Evolutionary conservation across 2,888 invertebrate species (phyloP).

Genomic region (Exephanes ischioxanthus): DNA sequence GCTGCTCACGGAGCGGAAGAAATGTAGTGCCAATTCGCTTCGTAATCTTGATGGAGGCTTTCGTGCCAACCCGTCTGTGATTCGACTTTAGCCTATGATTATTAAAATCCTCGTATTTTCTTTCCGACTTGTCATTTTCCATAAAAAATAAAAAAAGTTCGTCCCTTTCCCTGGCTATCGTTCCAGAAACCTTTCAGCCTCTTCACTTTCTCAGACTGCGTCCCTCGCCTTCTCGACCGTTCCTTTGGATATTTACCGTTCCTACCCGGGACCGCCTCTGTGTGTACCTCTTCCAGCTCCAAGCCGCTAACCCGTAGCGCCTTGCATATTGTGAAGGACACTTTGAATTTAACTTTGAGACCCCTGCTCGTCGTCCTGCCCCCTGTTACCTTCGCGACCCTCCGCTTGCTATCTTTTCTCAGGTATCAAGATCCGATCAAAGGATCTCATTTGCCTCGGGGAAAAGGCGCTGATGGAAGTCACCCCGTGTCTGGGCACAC

Average conservation of each 20-base stretch:
- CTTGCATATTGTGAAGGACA: constrained; percentile 76
- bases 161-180: neutral
- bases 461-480: constrained; percentile 76
- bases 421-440: constrained; percentile 73
- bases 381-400: constrained; percentile 26
- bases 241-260: constrained; percentile 77
- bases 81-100: constrained; percentile 73
- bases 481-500: constrained; percentile 17
- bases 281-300: constrained; percentile 45
- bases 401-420: constrained; percentile 53
- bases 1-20: constrained; percentile 71
- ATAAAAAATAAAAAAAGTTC: neutral
- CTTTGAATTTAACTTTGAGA: constrained; percentile 79
- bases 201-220: constrained; percentile 35
- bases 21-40: constrained; percentile 74
- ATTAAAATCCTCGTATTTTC: constrained; percentile 74
- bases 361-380: constrained; percentile 12
- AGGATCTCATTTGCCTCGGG: constrained; percentile 70
- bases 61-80: constrained; percentile 50
- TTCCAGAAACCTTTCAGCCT: neutral
- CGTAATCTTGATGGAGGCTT: constrained; percentile 59
- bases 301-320: constrained; percentile 23
- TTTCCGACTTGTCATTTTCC: neutral
- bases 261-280: constrained; percentile 50
- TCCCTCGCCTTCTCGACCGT: constrained; percentile 51